Conservation (phyloP, 2,797 vertebrate species). For the Coranthus polyacanthus region DNA sequence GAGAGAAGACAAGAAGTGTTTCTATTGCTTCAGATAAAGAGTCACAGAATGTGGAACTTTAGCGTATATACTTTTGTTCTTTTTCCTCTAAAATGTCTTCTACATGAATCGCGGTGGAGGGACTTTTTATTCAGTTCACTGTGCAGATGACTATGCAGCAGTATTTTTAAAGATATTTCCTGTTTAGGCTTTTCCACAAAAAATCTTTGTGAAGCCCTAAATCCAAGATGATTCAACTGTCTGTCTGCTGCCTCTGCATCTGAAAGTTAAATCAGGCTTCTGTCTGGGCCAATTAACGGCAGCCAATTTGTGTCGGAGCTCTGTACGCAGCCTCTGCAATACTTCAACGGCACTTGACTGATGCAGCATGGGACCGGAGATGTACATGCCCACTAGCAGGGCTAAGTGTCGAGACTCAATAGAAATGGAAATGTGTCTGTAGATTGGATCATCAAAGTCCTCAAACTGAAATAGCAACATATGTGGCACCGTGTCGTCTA, state of each 20-base stretch:
- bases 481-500: too few relatives aligned
- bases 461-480: background rate
- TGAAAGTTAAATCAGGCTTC: constrained; percentile 20
- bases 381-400: background rate
- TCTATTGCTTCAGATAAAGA: constrained; percentile 11
- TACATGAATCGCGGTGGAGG: too few relatives aligned
- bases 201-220: too few relatives aligned
- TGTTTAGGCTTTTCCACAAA: too few relatives aligned
- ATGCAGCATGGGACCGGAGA: constrained; percentile 1
- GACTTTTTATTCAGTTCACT: too few relatives aligned
- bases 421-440: background rate
- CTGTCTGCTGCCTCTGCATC: background rate
- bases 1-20: constrained; percentile 9
- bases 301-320: constrained; percentile 18
- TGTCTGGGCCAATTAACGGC: constrained; percentile 14
- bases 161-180: too few relatives aligned
- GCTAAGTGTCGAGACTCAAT: background rate
- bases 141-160: too few relatives aligned
- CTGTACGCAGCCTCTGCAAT: constrained; percentile 8
- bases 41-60: background rate
- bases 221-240: background rate
- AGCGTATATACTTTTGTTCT: constrained; percentile 1
- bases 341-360: background rate
- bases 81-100: too few relatives aligned
- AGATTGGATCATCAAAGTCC: background rate